Base-by-base conservation (phyloP, 2,113 vertebrate species). In the Castor canadensis region DNA sequence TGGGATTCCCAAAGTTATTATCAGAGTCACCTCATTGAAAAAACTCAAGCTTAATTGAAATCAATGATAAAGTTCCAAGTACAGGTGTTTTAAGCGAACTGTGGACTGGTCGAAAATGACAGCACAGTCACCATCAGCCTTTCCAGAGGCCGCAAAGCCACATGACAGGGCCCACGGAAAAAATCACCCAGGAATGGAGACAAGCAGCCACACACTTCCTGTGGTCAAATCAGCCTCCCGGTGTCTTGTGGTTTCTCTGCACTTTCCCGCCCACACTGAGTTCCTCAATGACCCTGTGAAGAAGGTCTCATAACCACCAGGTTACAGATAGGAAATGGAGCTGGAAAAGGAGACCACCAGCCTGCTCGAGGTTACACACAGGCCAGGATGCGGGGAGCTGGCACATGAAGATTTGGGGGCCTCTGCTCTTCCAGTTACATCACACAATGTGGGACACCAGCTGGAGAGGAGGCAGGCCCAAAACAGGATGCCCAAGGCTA, bases 1-100 rank as follows among this genome's bases (percentile, higher is more conserved):
- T 97, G 98, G 98, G 98, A 99, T 98, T 98, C 97, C 93, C 94
- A 93, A 87, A 97, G 97, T 98, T 98, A 97, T 97, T 96, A 97
- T 91, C 97, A 97, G 95, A 96, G 88, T 96, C 97, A 95, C 97
- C 90, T 88, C 97, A 91, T 30, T 96, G 97, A 98, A 98, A 96
- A 98, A 96, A 97, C 71, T 97, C 98, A 90, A 97, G 96, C 97
- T 97, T 98, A 97, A 98, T 88, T 98, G 98, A 98, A 98, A 98
- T 98, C 97, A 97, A 96, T 89, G 73, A 87, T 83, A 95, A 95
- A 86, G 95, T 98, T 97, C 97, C 75, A 85, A 97, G 97, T 97
- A 98, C 97, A 97, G 98, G 97, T 97, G 96, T 96, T 97, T 98
- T 93, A 97, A 98, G 97, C 7, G 58, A 97, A 95, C 91, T 81